Percentiles rank a stretch among this genome's conserved stretches.
phyloP scores from a whole-genome alignment of 2,113 vertebrate species.

The Mustelus asterias region DNA sequence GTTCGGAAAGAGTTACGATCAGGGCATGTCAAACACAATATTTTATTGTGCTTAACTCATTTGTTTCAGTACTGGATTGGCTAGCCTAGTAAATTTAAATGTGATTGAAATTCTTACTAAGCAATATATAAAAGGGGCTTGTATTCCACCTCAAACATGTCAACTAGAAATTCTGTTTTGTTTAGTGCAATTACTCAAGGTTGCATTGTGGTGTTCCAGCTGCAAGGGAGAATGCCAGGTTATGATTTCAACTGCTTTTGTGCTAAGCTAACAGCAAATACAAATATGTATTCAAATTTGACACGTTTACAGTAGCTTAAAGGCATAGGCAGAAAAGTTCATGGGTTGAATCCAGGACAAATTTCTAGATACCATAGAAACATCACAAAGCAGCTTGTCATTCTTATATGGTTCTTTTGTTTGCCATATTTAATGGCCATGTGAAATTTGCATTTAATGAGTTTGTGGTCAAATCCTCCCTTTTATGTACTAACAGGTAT shows the following conservation, averaged over 20 bases:
- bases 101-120: background rate
- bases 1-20: background rate
- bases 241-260: background rate
- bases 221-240: background rate
- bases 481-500: background rate
- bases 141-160: background rate
- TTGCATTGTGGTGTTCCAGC: background rate
- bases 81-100: background rate
- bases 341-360: background rate
- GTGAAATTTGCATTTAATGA: background rate
- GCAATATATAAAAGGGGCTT: background rate
- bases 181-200: constrained; percentile 11
- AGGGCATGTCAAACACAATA: background rate
- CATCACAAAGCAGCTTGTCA: background rate
- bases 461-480: background rate
- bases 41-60: background rate
- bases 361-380: constrained; percentile 3
- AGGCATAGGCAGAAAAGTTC: background rate
- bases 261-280: background rate
- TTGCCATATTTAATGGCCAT: background rate
- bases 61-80: background rate
- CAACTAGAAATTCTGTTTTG: background rate
- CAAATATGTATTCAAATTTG: constrained; percentile 17
- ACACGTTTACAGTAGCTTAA: background rate
- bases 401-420: background rate